A percentile compares a stretch with the other conserved stretches of the same genome.
Conservation (phyloP, 2,113 vertebrate species). For the Lagopus leucura region DNA sequence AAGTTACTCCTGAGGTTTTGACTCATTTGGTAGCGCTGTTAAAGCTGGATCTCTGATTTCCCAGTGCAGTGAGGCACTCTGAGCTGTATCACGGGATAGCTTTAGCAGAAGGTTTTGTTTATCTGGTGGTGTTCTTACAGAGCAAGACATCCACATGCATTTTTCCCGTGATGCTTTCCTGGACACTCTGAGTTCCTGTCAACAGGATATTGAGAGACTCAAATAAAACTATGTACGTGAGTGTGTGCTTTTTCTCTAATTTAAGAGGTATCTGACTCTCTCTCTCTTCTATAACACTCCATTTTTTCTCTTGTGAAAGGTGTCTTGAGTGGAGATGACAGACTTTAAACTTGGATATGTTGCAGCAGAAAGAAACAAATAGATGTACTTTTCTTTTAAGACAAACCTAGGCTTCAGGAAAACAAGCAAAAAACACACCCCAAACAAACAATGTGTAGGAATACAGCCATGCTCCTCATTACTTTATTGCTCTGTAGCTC, state of each 20-base stretch:
- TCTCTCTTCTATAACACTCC: background rate
- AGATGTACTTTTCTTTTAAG: background rate
- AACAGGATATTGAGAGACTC: background rate
- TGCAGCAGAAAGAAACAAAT: background rate
- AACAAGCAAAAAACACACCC: background rate
- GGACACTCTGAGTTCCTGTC: background rate
- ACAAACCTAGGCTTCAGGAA: background rate
- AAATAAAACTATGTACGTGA: background rate
- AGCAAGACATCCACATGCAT: background rate
- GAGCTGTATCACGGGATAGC: background rate
- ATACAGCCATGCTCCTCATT: background rate
- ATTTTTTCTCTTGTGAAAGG: background rate
- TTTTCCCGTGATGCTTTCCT: conserved; percentile 1
- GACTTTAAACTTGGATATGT: background rate
- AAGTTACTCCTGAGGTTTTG: conserved; percentile 34
- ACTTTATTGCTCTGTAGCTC: background rate
- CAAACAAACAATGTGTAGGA: background rate
- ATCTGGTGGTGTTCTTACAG: background rate
- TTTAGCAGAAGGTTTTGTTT: conserved; percentile 16
- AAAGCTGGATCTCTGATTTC: background rate
- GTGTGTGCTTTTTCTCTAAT: background rate
- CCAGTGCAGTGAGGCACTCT: rapidly evolving
- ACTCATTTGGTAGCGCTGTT: conserved; percentile 23
- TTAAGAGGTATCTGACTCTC: background rate
- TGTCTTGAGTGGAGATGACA: background rate